Evolutionary conservation across 2,888 invertebrate genomes (phyloP), one percentile per base, ranked within the genome.

Genomic region (Maniola hyperantus): DNA sequence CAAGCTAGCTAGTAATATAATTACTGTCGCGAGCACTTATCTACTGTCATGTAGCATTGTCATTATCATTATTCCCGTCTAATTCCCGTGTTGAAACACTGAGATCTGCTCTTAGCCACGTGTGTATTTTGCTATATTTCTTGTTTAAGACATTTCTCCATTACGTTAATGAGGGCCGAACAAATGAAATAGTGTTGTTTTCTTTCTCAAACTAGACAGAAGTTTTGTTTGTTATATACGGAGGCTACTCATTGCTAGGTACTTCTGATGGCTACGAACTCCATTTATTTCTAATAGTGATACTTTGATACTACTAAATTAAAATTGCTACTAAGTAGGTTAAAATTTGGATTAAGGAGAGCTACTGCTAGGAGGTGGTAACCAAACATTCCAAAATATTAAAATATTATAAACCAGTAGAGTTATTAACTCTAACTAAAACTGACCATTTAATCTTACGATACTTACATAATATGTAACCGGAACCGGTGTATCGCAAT

Each of bases 181-280:
- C 71, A 72, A 72, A 73, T 71, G 66, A 71, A 71, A 71, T 70
- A 68, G 65, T 63, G 18, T 20, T 62, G 57, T 53, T 65, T 65
- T 53, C 59, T 57, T 64, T 46, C 39, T 39, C 13, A 39, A 59
- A 58, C 15, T 11, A 64, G 51, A 51, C 15, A 50, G 26, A 42
- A 64, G 48, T 26, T 59, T 58, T 50, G 50, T 50, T 58, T 42
- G 51, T 58, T 33, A 33, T 15, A 20, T 6, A 10, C 11, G 20
- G 6, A 18, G 10, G 13, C 51, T 26, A n/a, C 6, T 51, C 10
- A 33, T 33, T 13, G 51, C 33, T 53, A n/a, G n/a, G n/a, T n/a
- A 33, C 6, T 53, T 33, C 1, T 0, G 13, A 50, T 20, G 8
- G 11, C 20, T 50, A 20, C 20, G 10, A 44, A 44, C 11, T 20